A percentile compares a stretch with the other conserved stretches of the same genome.
phyloP scores from a whole-genome alignment of 1,140 invertebrate genomes.

The Drosophila nikananu region DNA sequence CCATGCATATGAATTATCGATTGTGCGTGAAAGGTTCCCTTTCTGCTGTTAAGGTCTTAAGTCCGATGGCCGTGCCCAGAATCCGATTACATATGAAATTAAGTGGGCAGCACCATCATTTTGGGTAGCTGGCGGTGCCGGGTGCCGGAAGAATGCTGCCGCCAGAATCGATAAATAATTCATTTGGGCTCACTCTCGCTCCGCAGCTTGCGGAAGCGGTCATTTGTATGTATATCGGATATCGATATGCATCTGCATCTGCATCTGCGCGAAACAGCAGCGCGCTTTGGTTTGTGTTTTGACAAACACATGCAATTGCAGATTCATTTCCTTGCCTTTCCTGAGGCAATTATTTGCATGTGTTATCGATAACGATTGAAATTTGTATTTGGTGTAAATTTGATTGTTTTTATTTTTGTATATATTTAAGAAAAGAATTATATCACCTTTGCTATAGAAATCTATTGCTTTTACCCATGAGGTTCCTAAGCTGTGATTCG shows the following conservation, averaged over 20 bases:
- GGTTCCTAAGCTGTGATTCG: background rate
- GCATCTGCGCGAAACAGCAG: conserved; percentile 1
- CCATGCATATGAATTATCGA: conserved; percentile 79
- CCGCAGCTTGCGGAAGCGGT: conserved; percentile 55
- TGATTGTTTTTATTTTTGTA: background rate
- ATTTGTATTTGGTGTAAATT: background rate
- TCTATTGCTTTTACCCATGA: background rate
- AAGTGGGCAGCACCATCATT: conserved; percentile 39
- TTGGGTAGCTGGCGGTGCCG: background rate
- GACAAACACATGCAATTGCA: conserved; percentile 39
- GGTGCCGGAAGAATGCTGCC: conserved; percentile 22
- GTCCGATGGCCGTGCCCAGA: conserved; percentile 55
- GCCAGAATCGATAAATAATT: conserved; percentile 70
- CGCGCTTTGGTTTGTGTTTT: background rate
- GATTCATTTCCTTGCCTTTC: conserved; percentile 16
- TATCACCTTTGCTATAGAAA: too few species aligned
- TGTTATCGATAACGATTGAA: conserved; percentile 12
- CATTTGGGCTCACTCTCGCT: conserved; percentile 41
- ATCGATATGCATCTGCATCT: conserved; percentile 64
- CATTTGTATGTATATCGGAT: conserved; percentile 68
- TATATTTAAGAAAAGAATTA: background rate
- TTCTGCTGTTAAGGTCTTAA: conserved; percentile 33
- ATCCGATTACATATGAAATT: conserved; percentile 74
- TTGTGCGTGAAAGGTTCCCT: conserved; percentile 63
- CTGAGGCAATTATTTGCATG: conserved; percentile 22